Percentiles rank a stretch among this genome's conserved stretches.
These are phyloP conservation scores for Phaonia tiefii DNA, from an alignment of 2,888 invertebrate species.

Conservation along the genomic window DNA sequence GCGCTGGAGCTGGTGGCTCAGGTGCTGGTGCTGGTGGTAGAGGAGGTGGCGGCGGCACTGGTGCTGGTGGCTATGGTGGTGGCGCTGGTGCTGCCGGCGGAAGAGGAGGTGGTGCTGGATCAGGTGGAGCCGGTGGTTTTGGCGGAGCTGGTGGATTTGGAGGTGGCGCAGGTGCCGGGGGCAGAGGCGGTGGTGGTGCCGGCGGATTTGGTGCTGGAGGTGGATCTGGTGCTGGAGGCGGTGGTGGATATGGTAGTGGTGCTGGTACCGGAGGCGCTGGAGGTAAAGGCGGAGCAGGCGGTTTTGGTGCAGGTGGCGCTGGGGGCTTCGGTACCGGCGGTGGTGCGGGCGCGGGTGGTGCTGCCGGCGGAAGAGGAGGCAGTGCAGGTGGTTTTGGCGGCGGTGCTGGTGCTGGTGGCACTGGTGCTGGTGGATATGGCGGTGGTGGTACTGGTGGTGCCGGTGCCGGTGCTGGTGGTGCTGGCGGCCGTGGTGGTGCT, in stretches of 20 bases:
- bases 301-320: constrained; percentile 70
- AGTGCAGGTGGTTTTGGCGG: constrained; percentile 68
- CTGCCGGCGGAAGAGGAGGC: constrained; percentile 67
- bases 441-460: constrained; percentile 65
- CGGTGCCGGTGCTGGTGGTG: constrained; percentile 66
- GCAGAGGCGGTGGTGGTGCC: constrained; percentile 48
- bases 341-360: constrained; percentile 71
- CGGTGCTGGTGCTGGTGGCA: constrained; percentile 11
- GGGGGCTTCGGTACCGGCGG: constrained; percentile 69
- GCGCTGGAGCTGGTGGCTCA: constrained; percentile 46
- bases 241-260: constrained; percentile 28
- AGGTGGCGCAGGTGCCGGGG: constrained; percentile 65
- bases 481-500: constrained; percentile 67
- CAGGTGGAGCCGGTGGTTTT: constrained; percentile 43
- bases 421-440: constrained; percentile 9
- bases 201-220: constrained; percentile 49
- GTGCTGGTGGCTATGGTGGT: constrained; percentile 73
- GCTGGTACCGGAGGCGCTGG: constrained; percentile 12
- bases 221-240: constrained; percentile 38
- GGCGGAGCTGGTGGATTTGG: constrained; percentile 49
- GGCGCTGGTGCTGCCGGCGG: constrained; percentile 68
- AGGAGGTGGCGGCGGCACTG: constrained; percentile 69
- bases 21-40: constrained; percentile 67
- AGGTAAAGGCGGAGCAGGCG: constrained; percentile 12
- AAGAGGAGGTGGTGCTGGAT: constrained; percentile 51